Evolutionary conservation across 2,888 invertebrate genomes (phyloP), one percentile per base, ranked within the genome.

Genomic region (Drosophila nr. perissopoda): DNA sequence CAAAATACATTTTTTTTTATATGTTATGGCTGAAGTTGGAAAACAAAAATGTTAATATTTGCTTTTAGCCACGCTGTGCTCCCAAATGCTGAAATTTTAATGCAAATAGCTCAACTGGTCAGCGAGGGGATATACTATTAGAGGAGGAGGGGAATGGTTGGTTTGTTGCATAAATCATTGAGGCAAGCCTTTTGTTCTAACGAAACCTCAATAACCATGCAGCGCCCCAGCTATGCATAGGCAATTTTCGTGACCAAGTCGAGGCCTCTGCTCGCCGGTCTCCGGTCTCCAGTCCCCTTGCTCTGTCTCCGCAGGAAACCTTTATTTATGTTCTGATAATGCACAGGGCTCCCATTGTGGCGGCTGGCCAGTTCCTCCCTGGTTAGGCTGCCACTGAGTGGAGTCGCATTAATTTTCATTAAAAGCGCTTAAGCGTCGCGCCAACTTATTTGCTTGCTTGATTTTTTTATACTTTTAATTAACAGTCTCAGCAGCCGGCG

Each of bases 401-500:
- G 73, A 70, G 74, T 58, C 81, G 82, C 86, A 85, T 85, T 85
- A 88, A 85, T 85, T 85, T 85, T 87, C 88, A 87, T 85, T 85
- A 83, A 87, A 87, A 74, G 74, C 74, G 86, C 83, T 84, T 85
- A 85, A 85, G 69, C 85, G 83, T 81, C 83, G 88, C 73, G 75
- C 81, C 86, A 76, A 85, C 77, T 69, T 80, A 77, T 85, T 87
- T 81, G 87, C 85, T 76, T 83, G 25, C 52, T 21, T n/a, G 51
- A 10, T 34, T 34, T 27, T 54, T n/a, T 6, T 27, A 25, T 85
- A 81, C 81, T 85, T 85, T 87, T 85, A 83, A 83, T 83, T 83
- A 83, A 87, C 83, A 73, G 79, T 64, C 79, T 70, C 74, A 77
- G 74, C 75, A 62, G 66, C 57, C 75, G 79, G 52, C 69, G 73